phyloP scores from a whole-genome alignment of 2,113 vertebrate genomes.

The Eleginops maclovinus region DNA sequence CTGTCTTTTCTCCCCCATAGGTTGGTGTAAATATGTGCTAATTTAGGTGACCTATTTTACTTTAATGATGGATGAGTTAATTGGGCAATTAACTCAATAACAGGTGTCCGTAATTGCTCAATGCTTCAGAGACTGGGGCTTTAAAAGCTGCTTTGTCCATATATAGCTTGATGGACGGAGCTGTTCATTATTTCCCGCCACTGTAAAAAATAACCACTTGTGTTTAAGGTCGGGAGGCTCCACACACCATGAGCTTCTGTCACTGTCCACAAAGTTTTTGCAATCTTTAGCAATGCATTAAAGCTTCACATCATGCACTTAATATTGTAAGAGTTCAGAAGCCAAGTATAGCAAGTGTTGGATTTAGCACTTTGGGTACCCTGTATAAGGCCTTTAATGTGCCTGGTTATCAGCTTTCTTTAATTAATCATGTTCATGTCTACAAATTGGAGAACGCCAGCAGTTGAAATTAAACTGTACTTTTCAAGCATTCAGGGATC shows the following conservation, averaged over 20 bases:
- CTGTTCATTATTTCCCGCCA: conserved; percentile 29
- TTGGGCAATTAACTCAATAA: conserved; percentile 84
- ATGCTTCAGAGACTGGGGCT: conserved; percentile 77
- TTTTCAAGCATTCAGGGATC: neutral
- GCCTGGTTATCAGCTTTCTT: neutral
- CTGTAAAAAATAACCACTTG: neutral
- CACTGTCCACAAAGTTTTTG: neutral
- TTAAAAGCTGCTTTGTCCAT: conserved; percentile 60
- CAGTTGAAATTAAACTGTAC: neutral
- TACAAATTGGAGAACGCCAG: neutral
- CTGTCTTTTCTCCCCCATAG: conserved; percentile 65
- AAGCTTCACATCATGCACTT: neutral
- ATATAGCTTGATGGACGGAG: conserved; percentile 58
- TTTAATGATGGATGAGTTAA: conserved; percentile 83
- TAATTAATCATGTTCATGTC: no score
- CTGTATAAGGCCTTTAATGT: neutral
- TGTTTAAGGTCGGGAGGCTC: neutral
- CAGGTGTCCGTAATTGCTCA: conserved; percentile 83
- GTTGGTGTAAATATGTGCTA: conserved; percentile 61
- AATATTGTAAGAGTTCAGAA: neutral
- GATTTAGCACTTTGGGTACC: neutral
- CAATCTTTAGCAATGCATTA: neutral
- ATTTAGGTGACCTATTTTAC: conserved; percentile 81
- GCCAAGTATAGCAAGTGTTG: neutral
- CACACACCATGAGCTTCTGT: conserved; percentile 4